A percentile compares a stretch with the other conserved stretches of the same genome.
Conservation (phyloP, 2,113 vertebrate species). For the Pterophyllum scalare region DNA sequence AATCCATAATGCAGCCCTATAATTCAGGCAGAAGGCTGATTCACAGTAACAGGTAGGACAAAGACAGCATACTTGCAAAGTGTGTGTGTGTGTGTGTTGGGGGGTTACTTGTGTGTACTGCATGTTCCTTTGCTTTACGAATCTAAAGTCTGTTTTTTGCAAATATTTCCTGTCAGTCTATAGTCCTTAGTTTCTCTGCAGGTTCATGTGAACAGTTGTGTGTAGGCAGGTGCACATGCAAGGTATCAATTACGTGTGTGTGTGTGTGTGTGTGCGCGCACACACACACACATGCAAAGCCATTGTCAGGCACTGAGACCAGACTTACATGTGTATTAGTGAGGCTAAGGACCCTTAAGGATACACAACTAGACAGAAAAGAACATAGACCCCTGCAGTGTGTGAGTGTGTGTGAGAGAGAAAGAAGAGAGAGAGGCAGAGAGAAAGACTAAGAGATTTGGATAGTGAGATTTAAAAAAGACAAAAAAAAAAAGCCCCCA, state of each 20-base stretch:
- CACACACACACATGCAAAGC: background rate
- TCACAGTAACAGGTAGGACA: constrained; percentile 56
- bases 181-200: constrained; percentile 6
- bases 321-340: constrained; percentile 5
- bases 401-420: constrained; percentile 14
- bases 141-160: background rate
- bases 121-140: constrained; percentile 5
- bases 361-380: constrained; percentile 48
- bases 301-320: too few species aligned
- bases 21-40: constrained; percentile 70
- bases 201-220: background rate
- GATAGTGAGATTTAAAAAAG: constrained; percentile 16
- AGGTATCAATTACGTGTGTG: background rate
- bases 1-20: constrained; percentile 64
- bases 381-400: constrained; percentile 40
- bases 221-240: background rate
- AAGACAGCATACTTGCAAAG: constrained; percentile 28
- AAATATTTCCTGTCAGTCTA: background rate
- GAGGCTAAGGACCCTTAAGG: constrained; percentile 48
- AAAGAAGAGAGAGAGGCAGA: too few species aligned
- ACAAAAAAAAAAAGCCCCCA: constrained; percentile 13
- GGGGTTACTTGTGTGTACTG: background rate
- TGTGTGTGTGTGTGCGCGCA: background rate
- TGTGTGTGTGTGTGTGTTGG: background rate
- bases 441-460: background rate